A percentile compares a stretch with the other conserved stretches of the same genome.
phyloP scores from a whole-genome alignment of 2,113 vertebrate genomes.

The Ceyx margarethae region DNA sequence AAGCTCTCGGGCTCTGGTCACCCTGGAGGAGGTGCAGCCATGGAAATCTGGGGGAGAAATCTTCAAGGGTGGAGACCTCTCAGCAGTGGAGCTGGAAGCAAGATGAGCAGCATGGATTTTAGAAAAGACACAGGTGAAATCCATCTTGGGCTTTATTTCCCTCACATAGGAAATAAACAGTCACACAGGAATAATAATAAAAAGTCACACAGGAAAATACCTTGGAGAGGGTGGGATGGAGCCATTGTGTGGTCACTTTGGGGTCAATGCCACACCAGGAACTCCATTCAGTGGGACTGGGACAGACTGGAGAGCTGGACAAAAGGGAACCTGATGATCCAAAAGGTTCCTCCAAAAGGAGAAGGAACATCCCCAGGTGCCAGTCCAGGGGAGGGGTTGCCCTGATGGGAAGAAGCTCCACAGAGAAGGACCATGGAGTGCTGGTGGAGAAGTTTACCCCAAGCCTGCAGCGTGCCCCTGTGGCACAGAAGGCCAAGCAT shows the following conservation, averaged over 20 bases:
- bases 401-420: no score
- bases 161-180: no score
- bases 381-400: no score
- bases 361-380: no score
- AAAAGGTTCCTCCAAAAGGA: background rate
- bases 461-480: no score
- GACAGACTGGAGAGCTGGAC: no score
- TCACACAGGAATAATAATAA: no score
- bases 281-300: no score
- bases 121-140: accelerated
- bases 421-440: background rate
- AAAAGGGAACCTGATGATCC: background rate
- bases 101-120: background rate
- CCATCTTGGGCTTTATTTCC: background rate
- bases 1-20: background rate
- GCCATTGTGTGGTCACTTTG: background rate
- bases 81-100: background rate
- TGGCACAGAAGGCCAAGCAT: background rate
- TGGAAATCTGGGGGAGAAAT: background rate
- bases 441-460: background rate
- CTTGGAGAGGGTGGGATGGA: background rate
- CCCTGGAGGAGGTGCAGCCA: background rate
- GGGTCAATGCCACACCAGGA: background rate
- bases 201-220: no score
- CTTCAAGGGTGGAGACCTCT: background rate